These are phyloP conservation scores for Aphaenogaster rudis DNA, from an alignment of 1,140 invertebrate genomes.

Conservation along the genomic window DNA sequence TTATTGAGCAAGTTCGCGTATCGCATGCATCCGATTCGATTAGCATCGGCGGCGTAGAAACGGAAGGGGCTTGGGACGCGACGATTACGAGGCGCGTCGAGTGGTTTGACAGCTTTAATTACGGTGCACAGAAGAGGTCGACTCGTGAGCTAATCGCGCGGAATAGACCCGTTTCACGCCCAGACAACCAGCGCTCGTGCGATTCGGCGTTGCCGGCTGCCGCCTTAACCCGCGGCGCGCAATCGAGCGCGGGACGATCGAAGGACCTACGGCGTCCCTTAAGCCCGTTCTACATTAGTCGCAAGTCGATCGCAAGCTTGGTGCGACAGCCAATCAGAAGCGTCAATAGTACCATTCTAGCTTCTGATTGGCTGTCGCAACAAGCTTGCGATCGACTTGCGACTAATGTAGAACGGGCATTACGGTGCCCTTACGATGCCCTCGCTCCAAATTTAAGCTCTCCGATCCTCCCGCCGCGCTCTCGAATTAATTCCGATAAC, in stretches of 20 bases:
- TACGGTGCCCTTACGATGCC: background rate
- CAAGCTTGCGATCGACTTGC: too few relatives aligned
- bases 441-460: constrained; percentile 45
- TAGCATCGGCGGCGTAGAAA: background rate
- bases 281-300: too few relatives aligned
- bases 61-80: background rate
- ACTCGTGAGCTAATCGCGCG: constrained; percentile 16
- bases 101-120: constrained; percentile 52
- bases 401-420: too few relatives aligned
- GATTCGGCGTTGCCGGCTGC: background rate
- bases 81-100: background rate
- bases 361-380: too few relatives aligned
- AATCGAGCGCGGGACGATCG: constrained; percentile 25
- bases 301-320: too few relatives aligned
- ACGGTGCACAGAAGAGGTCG: background rate
- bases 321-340: too few relatives aligned
- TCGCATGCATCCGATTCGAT: constrained; percentile 6
- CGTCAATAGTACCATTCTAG: too few relatives aligned
- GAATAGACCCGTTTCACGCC: constrained; percentile 1
- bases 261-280: constrained; percentile 36
- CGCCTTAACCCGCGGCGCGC: background rate
- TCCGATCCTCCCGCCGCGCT: background rate
- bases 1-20: constrained; percentile 21
- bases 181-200: background rate
- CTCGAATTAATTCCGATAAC: constrained; percentile 46